Evolutionary conservation across 2,113 vertebrate species (phyloP), one percentile per base, ranked within the genome.

Genomic region (Odontophorus gujanensis): DNA sequence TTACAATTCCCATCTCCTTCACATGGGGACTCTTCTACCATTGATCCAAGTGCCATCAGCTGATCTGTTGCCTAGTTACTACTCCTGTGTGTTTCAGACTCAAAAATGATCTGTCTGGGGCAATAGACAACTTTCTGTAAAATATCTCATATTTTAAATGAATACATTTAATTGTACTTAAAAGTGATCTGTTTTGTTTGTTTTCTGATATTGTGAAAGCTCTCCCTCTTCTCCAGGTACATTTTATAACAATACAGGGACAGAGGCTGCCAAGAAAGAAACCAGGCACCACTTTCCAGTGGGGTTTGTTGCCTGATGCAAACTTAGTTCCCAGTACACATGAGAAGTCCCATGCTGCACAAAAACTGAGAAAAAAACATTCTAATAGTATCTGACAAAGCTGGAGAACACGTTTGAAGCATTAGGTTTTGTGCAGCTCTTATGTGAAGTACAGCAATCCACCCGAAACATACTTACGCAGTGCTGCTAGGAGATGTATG

Each of bases 61-160:
- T 1, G 2, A 83, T 83, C 59, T 81, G 89, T 93, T 94, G 94
- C 91, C 85, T 92, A 74, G 89, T 66, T 88, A 92, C 89, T 69
- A 26, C 18, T 95, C 59, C 75, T 93, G 61, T 67, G 50, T 74
- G 42, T 47, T 95, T 90, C 84, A 87, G 66, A 63, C 17, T 87
- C 36, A 82, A 87, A 89, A 94, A 73, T 77, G 3, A 94, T 91
- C 36, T 69, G 58, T 48, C 81, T 86, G 93, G 89, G 91, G 84
- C 57, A 96, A 88, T 4, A 81, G 84, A 84, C 91, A 95, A 92
- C 74, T 89, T 92, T 65, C 80, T 78, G 69, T 61, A 78, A 92
- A 92, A 72, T 78, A 89, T 42, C 5, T 5, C 65, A 86, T 51
- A 57, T 50, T 81, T 81, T 91, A 91, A 92, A 86, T 84, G 45